A percentile compares a stretch with the other conserved stretches of the same genome.
Conservation (phyloP, 2,797 vertebrate genomes). For the Rhinophrynus dorsalis region DNA sequence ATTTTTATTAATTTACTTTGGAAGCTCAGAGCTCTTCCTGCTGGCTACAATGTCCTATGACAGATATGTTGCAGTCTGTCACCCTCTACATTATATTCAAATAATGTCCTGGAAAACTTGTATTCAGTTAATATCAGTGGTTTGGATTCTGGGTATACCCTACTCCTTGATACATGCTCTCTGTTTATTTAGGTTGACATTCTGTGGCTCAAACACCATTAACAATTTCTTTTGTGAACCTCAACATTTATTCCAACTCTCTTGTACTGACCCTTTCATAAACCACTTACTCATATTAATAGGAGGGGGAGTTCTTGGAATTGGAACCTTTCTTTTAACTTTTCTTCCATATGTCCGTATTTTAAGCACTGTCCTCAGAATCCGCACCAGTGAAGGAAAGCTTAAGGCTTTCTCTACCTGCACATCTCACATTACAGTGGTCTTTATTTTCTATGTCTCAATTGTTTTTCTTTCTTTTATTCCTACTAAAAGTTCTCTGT, state of each 20-base stretch:
- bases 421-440: constrained; percentile 14
- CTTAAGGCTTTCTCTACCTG: constrained; percentile 24
- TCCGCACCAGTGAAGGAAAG: background rate
- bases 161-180: background rate
- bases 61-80: constrained; percentile 22
- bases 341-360: constrained; percentile 6
- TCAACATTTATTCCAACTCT: constrained; percentile 18
- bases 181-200: background rate
- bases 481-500: background rate
- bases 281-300: background rate
- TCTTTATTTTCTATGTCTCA: background rate
- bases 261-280: constrained; percentile 7
- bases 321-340: background rate
- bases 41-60: constrained; percentile 28
- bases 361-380: background rate
- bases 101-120: constrained; percentile 6
- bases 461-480: background rate
- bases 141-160: background rate
- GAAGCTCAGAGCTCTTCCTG: background rate
- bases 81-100: background rate
- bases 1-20: constrained; percentile 5
- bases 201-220: background rate
- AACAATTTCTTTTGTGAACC: constrained; percentile 25
- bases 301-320: background rate
- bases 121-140: background rate